phyloP scores from a whole-genome alignment of 2,888 invertebrate genomes.

The Antitype chi region DNA sequence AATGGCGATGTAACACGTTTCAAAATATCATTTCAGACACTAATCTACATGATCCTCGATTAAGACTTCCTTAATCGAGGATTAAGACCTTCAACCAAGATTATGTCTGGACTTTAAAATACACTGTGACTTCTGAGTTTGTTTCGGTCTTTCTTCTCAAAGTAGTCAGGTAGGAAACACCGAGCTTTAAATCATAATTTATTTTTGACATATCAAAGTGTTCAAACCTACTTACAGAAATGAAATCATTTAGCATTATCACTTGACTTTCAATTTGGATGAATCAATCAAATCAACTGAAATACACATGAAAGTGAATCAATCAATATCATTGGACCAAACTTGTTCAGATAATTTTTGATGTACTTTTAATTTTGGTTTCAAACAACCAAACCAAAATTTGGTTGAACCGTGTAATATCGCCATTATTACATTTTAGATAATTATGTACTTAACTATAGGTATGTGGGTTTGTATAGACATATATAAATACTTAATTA shows the following conservation, averaged over 20 bases:
- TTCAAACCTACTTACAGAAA: too few species aligned
- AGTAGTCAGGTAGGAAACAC: too few species aligned
- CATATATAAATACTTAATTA: too few species aligned
- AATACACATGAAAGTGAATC: background rate
- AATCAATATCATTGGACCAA: background rate
- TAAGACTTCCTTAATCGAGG: too few species aligned
- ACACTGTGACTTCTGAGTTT: too few species aligned
- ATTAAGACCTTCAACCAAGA: too few species aligned
- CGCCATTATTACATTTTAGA: background rate
- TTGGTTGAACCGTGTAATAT: background rate
- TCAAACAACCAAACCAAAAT: background rate
- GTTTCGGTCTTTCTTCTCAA: too few species aligned
- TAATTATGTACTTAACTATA: background rate
- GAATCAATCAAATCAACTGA: background rate
- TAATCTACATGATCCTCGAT: too few species aligned
- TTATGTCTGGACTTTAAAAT: too few species aligned
- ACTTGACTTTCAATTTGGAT: background rate
- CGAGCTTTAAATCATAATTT: too few species aligned
- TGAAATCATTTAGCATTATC: too few species aligned
- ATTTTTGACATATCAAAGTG: too few species aligned
- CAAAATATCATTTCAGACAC: background rate
- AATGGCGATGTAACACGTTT: background rate
- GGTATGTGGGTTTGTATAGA: background rate
- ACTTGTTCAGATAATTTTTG: background rate
- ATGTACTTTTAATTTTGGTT: background rate